Evolutionary conservation across 2,888 invertebrate genomes (phyloP), one percentile per base, ranked within the genome.

Genomic region (Biston betularia): DNA sequence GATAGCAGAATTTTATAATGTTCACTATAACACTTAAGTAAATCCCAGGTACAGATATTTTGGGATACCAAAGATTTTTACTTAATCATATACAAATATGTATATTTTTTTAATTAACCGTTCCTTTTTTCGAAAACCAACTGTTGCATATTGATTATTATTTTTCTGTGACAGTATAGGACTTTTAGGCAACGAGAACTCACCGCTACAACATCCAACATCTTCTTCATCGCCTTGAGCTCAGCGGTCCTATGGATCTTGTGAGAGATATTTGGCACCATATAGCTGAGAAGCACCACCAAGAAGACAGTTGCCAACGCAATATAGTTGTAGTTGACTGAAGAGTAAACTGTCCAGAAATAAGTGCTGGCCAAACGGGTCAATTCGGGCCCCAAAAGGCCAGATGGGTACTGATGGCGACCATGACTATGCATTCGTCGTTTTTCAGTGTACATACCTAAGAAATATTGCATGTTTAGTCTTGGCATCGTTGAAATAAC

Each of bases 221-320:
- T 76, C 69, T 85, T 84, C 69, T 89, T 89, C 70, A 91, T 82
- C 33, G 72, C 69, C 45, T 86, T 88, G 40, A 90, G 68, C 45
- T 90, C 88, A 3, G 77, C 82, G 2, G 74, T 78, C 42, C 80
- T 80, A 10, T 84, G 82, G 7, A 88, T 72, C 70, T 83, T 87
- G 45, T 85, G 82, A 0, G 86, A 82, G 50, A 89, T 78, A 46
- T 87, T 84, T 0, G 90, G 89, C 1, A 90, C 72, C 0, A 90
- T 65, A 40, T 88, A 81, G 49, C 83, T 86, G 2, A 91, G 74
- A 5, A 87, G 45, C 2, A 89, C 75, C 0, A 90, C 78, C 2
- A 86, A 53, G 4, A 86, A 49, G 0, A 89, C 69, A 0, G 85
- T 85, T 1, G 75, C 74, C 1, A 88, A 54, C 0, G 80, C 75